Evolutionary conservation across 1,140 invertebrate genomes (phyloP).

Genomic region (Marisa cornuarietis): DNA sequence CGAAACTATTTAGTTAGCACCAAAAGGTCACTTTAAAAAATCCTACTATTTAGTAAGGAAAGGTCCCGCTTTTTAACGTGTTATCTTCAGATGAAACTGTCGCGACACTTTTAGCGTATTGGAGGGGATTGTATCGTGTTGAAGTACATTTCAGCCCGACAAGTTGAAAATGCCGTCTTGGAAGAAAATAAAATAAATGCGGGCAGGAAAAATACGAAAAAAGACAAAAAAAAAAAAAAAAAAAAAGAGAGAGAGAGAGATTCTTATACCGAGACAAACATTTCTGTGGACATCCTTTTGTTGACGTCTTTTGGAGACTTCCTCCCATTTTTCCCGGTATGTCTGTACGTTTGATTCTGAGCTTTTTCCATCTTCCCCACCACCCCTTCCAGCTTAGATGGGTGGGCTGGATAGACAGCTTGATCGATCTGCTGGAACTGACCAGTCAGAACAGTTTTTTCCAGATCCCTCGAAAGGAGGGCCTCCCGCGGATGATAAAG

Average conservation of each 20-base stretch:
- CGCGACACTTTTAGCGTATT: too few species aligned
- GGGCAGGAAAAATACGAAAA: not conserved
- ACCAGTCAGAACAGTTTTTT: too few species aligned
- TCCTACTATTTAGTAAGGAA: not conserved
- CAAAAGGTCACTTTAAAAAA: not conserved
- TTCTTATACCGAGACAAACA: not conserved
- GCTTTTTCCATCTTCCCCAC: constrained; percentile 1
- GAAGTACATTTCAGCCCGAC: too few species aligned
- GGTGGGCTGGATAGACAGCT: too few species aligned
- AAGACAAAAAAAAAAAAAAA: not conserved
- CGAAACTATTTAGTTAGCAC: not conserved
- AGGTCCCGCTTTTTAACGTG: too few species aligned
- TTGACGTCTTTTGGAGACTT: not conserved
- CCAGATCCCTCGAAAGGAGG: too few species aligned
- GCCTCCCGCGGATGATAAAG: too few species aligned
- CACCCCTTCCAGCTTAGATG: not conserved
- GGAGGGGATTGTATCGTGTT: too few species aligned
- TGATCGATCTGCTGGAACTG: too few species aligned
- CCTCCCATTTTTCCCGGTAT: not conserved
- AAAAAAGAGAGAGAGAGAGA: not conserved
- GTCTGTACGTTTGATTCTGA: not conserved
- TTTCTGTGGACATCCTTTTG: not conserved
- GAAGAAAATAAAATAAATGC: not conserved
- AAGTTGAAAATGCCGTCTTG: too few species aligned
- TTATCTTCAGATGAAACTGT: too few species aligned